phyloP scores from a whole-genome alignment of 2,797 vertebrate species.

The Galaxias olidus region DNA sequence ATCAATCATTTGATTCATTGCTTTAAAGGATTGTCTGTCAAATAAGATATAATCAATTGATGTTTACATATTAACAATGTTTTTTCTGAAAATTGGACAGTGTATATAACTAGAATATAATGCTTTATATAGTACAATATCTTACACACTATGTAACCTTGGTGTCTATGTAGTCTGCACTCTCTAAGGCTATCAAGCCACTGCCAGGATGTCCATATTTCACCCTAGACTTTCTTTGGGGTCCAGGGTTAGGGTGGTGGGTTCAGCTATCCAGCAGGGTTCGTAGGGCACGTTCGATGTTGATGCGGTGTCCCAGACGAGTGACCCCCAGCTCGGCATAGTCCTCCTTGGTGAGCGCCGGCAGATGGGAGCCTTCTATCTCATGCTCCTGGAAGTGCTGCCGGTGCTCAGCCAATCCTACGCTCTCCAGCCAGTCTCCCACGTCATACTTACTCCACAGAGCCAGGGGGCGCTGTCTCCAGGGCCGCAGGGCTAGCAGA shows the following conservation, averaged over 20 bases:
- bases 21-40: too few species aligned
- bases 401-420: constrained; percentile 94
- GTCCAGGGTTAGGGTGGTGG: constrained; percentile 59
- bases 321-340: constrained; percentile 97
- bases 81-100: too few species aligned
- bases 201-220: background rate
- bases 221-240: constrained; percentile 19
- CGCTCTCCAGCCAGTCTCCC: constrained; percentile 98
- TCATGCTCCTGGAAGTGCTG: constrained; percentile 97
- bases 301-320: constrained; percentile 95
- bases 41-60: too few species aligned
- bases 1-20: too few species aligned
- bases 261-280: constrained; percentile 92
- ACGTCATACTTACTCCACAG: constrained; percentile 98
- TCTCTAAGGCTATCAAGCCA: background rate
- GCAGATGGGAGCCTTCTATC: constrained; percentile 96
- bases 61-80: too few species aligned
- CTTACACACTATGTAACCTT: too few species aligned
- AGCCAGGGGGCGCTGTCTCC: constrained; percentile 93
- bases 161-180: background rate
- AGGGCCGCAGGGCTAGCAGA: constrained; percentile 88
- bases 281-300: constrained; percentile 96
- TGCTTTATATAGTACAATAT: too few species aligned
- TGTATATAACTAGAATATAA: too few species aligned
- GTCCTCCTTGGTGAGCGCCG: constrained; percentile 97